Evolutionary conservation across 2,888 invertebrate genomes (phyloP).

Genomic region (Pterostichus madidus): DNA sequence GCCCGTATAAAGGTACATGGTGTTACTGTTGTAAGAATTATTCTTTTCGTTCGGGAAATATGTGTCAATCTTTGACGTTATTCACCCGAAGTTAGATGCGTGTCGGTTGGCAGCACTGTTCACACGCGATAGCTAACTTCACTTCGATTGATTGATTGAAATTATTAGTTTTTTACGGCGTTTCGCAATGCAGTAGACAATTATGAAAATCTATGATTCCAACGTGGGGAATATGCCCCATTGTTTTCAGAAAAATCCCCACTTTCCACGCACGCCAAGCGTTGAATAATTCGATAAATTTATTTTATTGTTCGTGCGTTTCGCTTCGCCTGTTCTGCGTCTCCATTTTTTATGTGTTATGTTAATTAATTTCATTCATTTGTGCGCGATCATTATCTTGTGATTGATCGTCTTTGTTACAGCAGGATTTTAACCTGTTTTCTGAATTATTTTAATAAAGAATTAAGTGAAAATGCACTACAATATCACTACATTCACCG

Average conservation of each 20-base stretch:
- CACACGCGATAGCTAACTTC: conserved; percentile 59
- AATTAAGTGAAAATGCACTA: conserved; percentile 56
- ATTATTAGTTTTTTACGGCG: conserved; percentile 57
- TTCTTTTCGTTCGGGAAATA: conserved; percentile 58
- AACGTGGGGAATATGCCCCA: neutral
- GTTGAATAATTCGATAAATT: conserved; percentile 67
- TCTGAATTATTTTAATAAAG: conserved; percentile 66
- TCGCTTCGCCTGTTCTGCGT: conserved; percentile 66
- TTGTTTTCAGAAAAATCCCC: conserved; percentile 47
- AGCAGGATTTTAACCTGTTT: conserved; percentile 65
- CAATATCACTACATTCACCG: conserved; percentile 3
- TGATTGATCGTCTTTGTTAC: conserved; percentile 66
- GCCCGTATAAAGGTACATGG: conserved; percentile 63
- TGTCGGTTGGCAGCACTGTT: conserved; percentile 18
- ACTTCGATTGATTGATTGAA: conserved; percentile 64
- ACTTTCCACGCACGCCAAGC: conserved; percentile 56
- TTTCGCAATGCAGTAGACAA: conserved; percentile 52
- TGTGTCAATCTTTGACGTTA: conserved; percentile 61
- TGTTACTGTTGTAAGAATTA: conserved; percentile 64
- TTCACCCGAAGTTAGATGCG: conserved; percentile 32
- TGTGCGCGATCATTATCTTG: conserved; percentile 64
- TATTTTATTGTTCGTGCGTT: conserved; percentile 67
- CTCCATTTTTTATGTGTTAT: conserved; percentile 67
- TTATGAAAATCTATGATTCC: conserved; percentile 39
- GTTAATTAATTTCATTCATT: conserved; percentile 67